Evolutionary conservation across 1,140 invertebrate genomes (phyloP), one percentile per base, ranked within the genome.

Genomic region (Telenomus remus): DNA sequence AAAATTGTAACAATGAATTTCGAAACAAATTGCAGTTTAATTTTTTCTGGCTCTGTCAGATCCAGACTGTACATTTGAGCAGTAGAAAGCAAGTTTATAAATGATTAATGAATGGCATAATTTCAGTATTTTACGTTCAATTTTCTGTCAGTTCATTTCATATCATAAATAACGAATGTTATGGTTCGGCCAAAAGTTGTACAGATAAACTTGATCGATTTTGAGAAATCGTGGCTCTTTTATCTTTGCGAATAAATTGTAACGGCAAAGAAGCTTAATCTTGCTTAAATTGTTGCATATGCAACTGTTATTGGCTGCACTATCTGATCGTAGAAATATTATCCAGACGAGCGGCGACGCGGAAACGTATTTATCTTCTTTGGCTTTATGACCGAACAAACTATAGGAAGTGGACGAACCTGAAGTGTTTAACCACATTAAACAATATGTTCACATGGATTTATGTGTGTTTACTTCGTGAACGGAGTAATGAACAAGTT

Each of bases 331-430:
- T 10, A 5, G 10, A 12, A 34, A 39, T 59, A 48, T 49, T 48
- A 48, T 59, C 48, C 34, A 49, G 15, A 47, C 34, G 33, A 5
- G n/a, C 10, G 19, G 54, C 46, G 47, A 46, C 12, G n/a, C 10
- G 19, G 54, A 57, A 57, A 57, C 33, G 34, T 57, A 48, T 57
- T 48, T 48, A 57, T 57, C 55, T 48, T 57, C 44, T 57, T 57
- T 48, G 43, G 55, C 34, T 47, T 60, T 60, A 49, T 49, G 12
- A 9, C 11, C 8, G 33, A 15, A 12, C n/a, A 49, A 49, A 12
- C n/a, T 49, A 7, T 13, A 14, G 19, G 48, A 34, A 14, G 37
- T 4, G 12, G 27, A 51, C 14, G 11, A 35, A 12, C 15, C 7
- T 47, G 35, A 27, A 27, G 19, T 49, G 34, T 50, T 27, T 44